Base-by-base conservation (phyloP, 2,888 invertebrate genomes). In the Diarsia rubi region DNA sequence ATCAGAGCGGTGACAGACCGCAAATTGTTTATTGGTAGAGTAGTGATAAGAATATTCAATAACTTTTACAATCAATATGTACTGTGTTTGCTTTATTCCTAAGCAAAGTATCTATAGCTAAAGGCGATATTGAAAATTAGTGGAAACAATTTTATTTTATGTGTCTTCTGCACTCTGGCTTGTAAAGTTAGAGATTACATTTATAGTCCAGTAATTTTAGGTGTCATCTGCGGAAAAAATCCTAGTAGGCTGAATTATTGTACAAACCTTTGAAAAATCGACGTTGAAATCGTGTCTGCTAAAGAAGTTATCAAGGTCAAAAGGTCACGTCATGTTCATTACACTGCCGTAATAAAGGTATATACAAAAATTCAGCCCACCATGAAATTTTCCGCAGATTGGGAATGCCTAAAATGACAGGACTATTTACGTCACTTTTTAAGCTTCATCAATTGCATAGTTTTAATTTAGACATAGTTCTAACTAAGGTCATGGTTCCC, bases 1-100 rank as follows among this genome's bases (percentile, higher is more conserved):
- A 92, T 89, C 88, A 90, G 89, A 91, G 88, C 90, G 86, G 73
- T 72, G 80, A 83, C 73, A 49, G 65, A 74, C 44, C 66, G 54
- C 75, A 68, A n/a, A 79, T 80, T 78, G 67, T 79, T 79, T 73
- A 79, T 79, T 70, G 77, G 69, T 67, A 70, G 69, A 77, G 70
- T 64, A 69, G 75, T 80, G 80, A 78, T 75, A 79, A 60, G 76
- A 83, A 87, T 84, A 78, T 86, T 74, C 37, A 74, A 73, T 69
- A 62, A 19, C 14, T 57, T 68, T 2, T 24, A 42, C 37, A 8
- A 37, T 8, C n/a, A n/a, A n/a, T n/a, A 3, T 57, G 27, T 16
- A 16, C 14, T 16, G 14, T 54, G 54, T 9, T 57, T 19, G 19
- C 9, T 57, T 27, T 16, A 0, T 16, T 3, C 8, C n/a, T n/a